Conservation (phyloP, 2,797 vertebrate genomes). For the Poecilia picta region DNA sequence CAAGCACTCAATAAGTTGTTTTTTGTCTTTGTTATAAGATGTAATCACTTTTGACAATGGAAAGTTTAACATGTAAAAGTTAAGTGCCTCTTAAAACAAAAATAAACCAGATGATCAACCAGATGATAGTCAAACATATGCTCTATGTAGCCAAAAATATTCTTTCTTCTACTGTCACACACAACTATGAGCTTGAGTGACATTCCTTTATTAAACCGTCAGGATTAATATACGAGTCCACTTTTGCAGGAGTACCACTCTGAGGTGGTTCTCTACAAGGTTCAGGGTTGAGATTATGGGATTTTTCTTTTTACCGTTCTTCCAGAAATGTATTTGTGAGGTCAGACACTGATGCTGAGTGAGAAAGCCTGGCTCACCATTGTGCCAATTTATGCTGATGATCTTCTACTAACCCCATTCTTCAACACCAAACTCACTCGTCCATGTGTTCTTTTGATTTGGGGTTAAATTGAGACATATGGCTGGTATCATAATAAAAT, state of each 20-base stretch:
- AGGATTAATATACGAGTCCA: background rate
- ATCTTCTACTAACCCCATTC: background rate
- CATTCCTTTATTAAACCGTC: background rate
- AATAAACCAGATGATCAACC: background rate
- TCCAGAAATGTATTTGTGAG: background rate
- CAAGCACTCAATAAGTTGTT: background rate
- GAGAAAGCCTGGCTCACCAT: background rate
- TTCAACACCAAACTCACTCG: background rate
- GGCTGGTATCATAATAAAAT: background rate
- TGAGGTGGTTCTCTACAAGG: background rate
- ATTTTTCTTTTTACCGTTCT: background rate
- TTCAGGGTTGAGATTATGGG: background rate
- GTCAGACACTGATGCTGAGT: background rate
- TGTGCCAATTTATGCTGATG: background rate
- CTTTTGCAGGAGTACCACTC: background rate
- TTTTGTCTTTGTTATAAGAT: background rate
- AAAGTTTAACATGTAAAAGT: conserved; percentile 24
- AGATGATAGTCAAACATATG: background rate
- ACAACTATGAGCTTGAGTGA: background rate
- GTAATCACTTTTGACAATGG: background rate
- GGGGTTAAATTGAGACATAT: background rate
- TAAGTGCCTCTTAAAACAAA: background rate
- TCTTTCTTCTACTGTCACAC: background rate
- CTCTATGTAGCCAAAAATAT: background rate
- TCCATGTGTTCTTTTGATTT: background rate